These are phyloP conservation scores for Chrysotoxum bicinctum DNA, from an alignment of 2,888 invertebrate genomes.

Conservation along the genomic window DNA sequence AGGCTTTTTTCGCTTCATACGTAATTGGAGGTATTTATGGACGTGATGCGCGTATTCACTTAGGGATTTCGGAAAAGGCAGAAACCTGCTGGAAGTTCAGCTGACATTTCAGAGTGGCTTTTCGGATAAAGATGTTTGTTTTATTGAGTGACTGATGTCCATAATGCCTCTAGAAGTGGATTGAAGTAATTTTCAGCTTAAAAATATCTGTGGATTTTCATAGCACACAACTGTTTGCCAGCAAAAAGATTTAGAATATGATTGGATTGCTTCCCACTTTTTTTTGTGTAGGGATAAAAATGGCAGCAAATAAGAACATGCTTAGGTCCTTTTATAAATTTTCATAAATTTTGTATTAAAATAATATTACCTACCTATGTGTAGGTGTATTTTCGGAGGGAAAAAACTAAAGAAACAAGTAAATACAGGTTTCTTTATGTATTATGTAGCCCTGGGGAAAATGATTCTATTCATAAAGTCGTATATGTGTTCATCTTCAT, in stretches of 20 bases:
- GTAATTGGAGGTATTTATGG: conserved; percentile 67
- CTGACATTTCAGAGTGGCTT: conserved; percentile 18
- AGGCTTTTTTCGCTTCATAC: conserved; percentile 43
- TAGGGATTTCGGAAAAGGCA: conserved; percentile 43
- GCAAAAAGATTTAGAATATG: background rate
- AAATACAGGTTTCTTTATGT: background rate
- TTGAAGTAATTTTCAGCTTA: conserved; percentile 31
- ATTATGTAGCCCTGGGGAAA: background rate
- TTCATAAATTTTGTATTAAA: background rate
- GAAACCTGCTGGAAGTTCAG: background rate
- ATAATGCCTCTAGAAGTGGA: conserved; percentile 36
- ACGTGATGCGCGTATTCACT: conserved; percentile 62
- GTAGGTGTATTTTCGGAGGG: no score
- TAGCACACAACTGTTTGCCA: conserved; percentile 2
- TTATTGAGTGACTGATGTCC: conserved; percentile 67
- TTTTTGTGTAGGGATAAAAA: background rate
- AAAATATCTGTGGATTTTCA: conserved; percentile 1
- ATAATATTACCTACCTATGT: no score
- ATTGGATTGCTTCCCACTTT: background rate
- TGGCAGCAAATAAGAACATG: background rate
- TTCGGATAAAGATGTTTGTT: conserved; percentile 57
- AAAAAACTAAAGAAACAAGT: background rate
- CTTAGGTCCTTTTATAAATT: background rate
- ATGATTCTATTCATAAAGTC: background rate
- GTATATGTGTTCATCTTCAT: no score